These are phyloP conservation scores for human (Homo sapiens) DNA, from an alignment of 2,113 vertebrate species.

Conservation along the genomic window GRCh38 chr16:55703001-55703500, in stretches of 20 bases:
- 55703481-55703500: not conserved
- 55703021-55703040: not conserved
- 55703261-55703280: not conserved
- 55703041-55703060: too few species aligned
- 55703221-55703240: not conserved
- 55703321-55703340: not conserved
- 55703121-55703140: not conserved
- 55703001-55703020: not conserved
- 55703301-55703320: not conserved
- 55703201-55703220: not conserved
- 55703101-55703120: rapidly evolving
- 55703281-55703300: not conserved
- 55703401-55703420: not conserved
- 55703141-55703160: rapidly evolving
- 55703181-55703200: not conserved
- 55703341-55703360: not conserved
- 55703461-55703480: not conserved
- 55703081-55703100: not conserved
- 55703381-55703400: not conserved
- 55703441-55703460: not conserved
- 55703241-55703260: not conserved
- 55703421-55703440: not conserved
- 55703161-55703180: not conserved
- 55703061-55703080: too few species aligned
- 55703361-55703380: not conserved